phyloP scores from a whole-genome alignment of 2,797 vertebrate species.

The Emys orbicularis region DNA sequence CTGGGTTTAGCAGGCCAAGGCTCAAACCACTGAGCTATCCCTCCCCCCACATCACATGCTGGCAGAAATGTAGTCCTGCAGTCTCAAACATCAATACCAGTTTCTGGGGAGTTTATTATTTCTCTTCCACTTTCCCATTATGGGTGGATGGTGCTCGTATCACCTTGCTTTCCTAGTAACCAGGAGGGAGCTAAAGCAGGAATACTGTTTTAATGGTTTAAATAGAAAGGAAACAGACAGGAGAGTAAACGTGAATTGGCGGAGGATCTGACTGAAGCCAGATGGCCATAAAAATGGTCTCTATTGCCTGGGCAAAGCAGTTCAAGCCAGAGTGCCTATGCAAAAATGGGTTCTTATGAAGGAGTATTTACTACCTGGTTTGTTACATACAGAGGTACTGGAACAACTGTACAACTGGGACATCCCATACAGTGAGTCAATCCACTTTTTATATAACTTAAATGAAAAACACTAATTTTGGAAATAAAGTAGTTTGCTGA shows the following conservation, averaged over 20 bases:
- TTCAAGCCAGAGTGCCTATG: neutral
- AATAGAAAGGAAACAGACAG: neutral
- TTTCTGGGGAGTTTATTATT: neutral
- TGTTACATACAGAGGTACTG: slow-evolving; percentile 15
- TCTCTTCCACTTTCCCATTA: neutral
- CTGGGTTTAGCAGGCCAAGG: no score
- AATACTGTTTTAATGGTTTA: neutral
- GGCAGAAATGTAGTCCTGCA: neutral
- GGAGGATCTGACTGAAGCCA: neutral
- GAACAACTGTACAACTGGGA: slow-evolving; percentile 17
- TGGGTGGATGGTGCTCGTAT: neutral
- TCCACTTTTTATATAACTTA: neutral
- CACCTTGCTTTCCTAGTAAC: neutral
- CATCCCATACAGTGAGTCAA: neutral
- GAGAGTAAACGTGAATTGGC: neutral
- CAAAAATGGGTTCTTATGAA: neutral
- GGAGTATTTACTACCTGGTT: neutral
- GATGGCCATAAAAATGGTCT: neutral
- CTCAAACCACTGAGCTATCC: no score
- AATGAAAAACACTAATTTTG: neutral
- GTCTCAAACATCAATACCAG: neutral
- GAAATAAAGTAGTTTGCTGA: neutral
- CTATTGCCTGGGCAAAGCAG: neutral
- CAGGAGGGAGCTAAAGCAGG: fast-evolving
- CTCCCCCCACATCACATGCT: neutral